Evolutionary conservation across 2,797 vertebrate species (phyloP), one percentile per base, ranked within the genome.

Genomic region (Spea hammondii): DNA sequence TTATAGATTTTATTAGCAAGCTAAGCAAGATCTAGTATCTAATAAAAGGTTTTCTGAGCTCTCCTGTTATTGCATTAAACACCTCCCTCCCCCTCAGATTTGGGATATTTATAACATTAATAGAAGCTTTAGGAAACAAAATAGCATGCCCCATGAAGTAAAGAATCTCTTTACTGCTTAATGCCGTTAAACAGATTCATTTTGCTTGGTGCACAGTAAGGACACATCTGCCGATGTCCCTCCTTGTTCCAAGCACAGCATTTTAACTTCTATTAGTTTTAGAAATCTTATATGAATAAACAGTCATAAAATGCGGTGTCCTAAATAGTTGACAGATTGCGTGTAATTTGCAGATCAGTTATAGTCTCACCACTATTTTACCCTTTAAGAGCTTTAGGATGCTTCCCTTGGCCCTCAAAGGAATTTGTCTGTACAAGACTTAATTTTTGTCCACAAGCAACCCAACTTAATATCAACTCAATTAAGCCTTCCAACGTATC

Each of bases 1-100:
- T 88, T 88, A 83, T 79, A 74, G 1, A 50, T 84, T 88, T 89
- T 89, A 86, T 87, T 89, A 89, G 79, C 82, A 83, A 89, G 70
- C 83, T 84, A 84, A 86, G 85, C 60, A 86, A 85, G 84, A 88
- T 82, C 68, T 83, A 88, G 82, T 77, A 74, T 51, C 68, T 74
- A 79, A 70, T 89, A 85, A 86, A 89, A 76, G 68, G 82, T 89
- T 88, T 86, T 85, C 73, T 85, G 2, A 72, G 53, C 10, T 78
- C 54, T 79, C 14, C 64, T 83, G 73, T 60, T 83, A 32, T 78
- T 77, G 72, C 78, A 83, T 86, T 86, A 74, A 77, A 47, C 53
- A 82, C 88, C 8, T 82, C 84, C 88, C 8, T 80, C 2, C 82
- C 74, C 57, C 72, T 80, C 77, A 59, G 48, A 74, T 83, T 85